Percentiles rank a stretch among this genome's conserved stretches.
These are phyloP conservation scores for Pteria penguin DNA, from an alignment of 2,888 invertebrate genomes.

Conservation along the genomic window DNA sequence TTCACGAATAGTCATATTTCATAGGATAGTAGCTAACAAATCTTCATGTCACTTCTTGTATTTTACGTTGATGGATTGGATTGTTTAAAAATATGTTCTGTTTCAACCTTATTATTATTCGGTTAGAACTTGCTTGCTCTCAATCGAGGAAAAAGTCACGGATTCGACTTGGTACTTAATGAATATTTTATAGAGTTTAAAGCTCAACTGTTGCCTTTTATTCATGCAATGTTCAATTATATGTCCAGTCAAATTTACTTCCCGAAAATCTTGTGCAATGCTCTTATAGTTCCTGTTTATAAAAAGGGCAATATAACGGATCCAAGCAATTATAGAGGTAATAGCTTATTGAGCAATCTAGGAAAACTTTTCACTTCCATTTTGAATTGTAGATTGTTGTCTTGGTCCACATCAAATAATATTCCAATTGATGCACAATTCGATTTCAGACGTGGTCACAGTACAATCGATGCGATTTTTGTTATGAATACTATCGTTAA, in stretches of 20 bases:
- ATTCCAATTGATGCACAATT: slow-evolving; percentile 46
- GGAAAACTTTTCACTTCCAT: slow-evolving; percentile 42
- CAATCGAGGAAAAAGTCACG: slow-evolving; percentile 34
- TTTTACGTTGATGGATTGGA: too few relatives aligned
- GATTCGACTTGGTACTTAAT: slow-evolving; percentile 36
- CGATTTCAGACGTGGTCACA: slow-evolving; percentile 36
- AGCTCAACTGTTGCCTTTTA: slow-evolving; percentile 4
- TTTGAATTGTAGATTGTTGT: slow-evolving; percentile 40
- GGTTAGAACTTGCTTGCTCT: too few relatives aligned
- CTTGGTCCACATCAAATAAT: slow-evolving; percentile 29
- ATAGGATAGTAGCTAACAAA: too few relatives aligned
- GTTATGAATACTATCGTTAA: slow-evolving; percentile 30
- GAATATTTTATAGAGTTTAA: slow-evolving; percentile 38
- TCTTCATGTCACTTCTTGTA: too few relatives aligned
- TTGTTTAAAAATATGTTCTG: too few relatives aligned
- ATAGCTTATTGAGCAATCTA: slow-evolving; percentile 42
- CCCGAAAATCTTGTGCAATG: slow-evolving; percentile 37
- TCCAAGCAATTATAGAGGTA: slow-evolving; percentile 41
- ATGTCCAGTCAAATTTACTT: slow-evolving; percentile 28
- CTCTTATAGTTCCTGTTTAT: slow-evolving; percentile 41
- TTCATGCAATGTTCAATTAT: slow-evolving; percentile 30
- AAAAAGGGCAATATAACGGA: slow-evolving; percentile 40
- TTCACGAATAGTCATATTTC: too few relatives aligned
- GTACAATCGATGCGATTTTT: slow-evolving; percentile 49
- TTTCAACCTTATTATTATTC: too few relatives aligned